phyloP scores from a whole-genome alignment of 2,113 vertebrate species.

The Phodopus roborovskii region DNA sequence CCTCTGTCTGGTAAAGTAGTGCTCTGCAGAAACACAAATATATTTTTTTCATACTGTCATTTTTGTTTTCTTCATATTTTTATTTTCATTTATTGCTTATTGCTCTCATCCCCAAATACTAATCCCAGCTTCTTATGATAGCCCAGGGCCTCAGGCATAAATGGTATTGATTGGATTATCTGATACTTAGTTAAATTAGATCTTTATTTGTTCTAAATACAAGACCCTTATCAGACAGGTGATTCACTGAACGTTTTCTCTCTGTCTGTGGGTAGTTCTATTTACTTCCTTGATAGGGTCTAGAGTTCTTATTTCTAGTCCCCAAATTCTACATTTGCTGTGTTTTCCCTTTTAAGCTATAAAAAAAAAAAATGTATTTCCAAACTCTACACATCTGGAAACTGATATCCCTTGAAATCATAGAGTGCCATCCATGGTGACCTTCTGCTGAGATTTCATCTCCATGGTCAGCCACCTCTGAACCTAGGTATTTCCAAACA shows the following conservation, averaged over 20 bases:
- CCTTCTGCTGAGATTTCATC: background rate
- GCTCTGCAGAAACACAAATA: background rate
- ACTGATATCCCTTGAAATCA: background rate
- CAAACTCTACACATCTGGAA: background rate
- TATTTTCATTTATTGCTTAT: background rate
- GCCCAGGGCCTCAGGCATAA: background rate
- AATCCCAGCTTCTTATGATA: background rate
- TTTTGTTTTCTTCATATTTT: slow-evolving; percentile 29
- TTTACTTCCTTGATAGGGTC: slow-evolving; percentile 15
- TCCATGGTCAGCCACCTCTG: background rate
- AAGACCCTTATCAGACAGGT: background rate
- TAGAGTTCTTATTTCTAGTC: background rate
- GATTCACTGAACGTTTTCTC: slow-evolving; percentile 40
- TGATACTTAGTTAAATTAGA: background rate
- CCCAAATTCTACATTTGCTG: background rate
- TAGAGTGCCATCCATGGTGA: background rate
- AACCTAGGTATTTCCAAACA: background rate
- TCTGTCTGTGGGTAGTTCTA: background rate
- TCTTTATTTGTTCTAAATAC: background rate
- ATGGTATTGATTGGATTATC: background rate
- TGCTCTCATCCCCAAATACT: background rate
- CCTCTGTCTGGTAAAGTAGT: background rate
- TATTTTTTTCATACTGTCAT: background rate
- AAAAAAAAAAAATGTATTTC: slow-evolving; percentile 37
- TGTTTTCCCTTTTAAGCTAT: background rate